Percentiles rank a stretch among this genome's conserved stretches.
Evolutionary conservation across 2,797 vertebrate species (phyloP).

Genomic region (Champsocephalus esox): DNA sequence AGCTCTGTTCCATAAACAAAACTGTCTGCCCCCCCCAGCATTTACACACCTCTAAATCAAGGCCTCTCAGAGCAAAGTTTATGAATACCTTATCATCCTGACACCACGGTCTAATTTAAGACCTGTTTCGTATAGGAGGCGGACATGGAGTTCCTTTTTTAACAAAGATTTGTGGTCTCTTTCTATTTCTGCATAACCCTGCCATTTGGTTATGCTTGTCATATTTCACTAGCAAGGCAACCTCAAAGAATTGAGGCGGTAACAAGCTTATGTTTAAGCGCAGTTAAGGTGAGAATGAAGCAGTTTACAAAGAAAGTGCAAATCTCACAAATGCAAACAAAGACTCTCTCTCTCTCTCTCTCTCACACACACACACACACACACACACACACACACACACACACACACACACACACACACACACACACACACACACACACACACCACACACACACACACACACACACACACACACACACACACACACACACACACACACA

Average conservation of each 20-base stretch:
- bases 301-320: slow-evolving; percentile 16
- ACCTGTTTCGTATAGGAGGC: slow-evolving; percentile 20
- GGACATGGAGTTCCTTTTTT: slow-evolving; percentile 1
- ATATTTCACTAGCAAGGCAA: slow-evolving; percentile 26
- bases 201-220: slow-evolving; percentile 31
- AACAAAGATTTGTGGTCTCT: slow-evolving; percentile 22
- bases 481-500: too few species aligned
- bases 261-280: background rate
- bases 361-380: background rate
- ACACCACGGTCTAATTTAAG: slow-evolving; percentile 31
- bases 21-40: slow-evolving; percentile 15
- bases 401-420: background rate
- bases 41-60: slow-evolving; percentile 30
- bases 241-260: slow-evolving; percentile 5
- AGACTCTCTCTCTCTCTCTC: background rate
- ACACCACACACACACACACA: too few species aligned
- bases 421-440: too few species aligned
- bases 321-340: background rate
- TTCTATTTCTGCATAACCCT: slow-evolving; percentile 4
- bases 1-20: slow-evolving; percentile 55
- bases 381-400: background rate
- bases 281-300: background rate
- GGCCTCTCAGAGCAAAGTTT: slow-evolving; percentile 38
- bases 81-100: slow-evolving; percentile 44
- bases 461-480: too few species aligned